Evolutionary conservation across 2,888 invertebrate species (phyloP).

Genomic region (Tolmerus cingulatus): DNA sequence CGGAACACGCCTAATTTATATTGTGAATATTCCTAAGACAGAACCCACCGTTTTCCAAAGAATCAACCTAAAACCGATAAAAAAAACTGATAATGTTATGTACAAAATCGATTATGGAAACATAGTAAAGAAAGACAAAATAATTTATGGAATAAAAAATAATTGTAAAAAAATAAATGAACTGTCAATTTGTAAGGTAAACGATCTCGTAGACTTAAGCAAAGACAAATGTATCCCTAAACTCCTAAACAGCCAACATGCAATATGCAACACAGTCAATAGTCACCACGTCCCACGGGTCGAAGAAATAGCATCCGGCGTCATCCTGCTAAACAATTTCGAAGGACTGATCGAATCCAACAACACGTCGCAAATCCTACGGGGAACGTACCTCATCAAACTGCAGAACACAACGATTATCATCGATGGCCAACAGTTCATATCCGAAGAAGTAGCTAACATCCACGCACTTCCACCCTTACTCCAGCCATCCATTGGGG

Average conservation of each 20-base stretch:
- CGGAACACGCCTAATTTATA: not conserved
- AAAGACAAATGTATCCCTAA: not conserved
- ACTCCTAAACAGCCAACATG: not conserved
- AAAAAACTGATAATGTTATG: not conserved
- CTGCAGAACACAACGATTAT: not conserved
- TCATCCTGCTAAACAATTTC: constrained; percentile 47
- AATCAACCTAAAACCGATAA: not conserved
- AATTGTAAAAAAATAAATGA: not conserved
- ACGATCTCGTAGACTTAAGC: constrained; percentile 32
- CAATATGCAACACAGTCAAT: not conserved
- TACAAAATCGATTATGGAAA: not conserved
- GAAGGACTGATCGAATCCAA: not conserved
- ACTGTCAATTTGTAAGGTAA: constrained; percentile 18
- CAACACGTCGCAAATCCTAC: too few species aligned
- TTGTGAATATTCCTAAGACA: not conserved
- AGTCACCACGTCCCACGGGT: constrained; percentile 9
- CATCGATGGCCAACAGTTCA: too few species aligned
- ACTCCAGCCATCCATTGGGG: too few species aligned
- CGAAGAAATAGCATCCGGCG: constrained; percentile 28
- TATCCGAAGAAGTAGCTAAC: too few species aligned
- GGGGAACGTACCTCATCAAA: not conserved
- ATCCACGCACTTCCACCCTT: too few species aligned
- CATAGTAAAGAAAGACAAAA: not conserved
- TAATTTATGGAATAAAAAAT: not conserved
- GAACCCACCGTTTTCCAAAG: not conserved